A percentile compares a stretch with the other conserved stretches of the same genome.
These are phyloP conservation scores for Melanotus villosus DNA, from an alignment of 2,888 invertebrate species.

Conservation along the genomic window DNA sequence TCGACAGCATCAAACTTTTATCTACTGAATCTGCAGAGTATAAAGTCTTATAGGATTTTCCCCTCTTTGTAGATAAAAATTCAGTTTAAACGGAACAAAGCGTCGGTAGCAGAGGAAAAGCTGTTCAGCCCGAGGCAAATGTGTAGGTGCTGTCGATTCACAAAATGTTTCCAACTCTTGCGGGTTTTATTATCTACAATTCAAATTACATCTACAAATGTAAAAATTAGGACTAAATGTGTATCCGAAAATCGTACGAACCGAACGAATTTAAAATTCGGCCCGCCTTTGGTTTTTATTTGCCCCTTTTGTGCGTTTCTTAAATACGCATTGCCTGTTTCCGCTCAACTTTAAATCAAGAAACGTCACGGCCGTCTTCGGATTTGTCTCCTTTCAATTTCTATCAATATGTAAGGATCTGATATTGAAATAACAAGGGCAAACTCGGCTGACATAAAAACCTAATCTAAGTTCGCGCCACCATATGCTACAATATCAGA, in stretches of 20 bases:
- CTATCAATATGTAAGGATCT: slow-evolving; percentile 63
- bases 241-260: not conserved
- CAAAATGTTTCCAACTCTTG: not conserved
- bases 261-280: not conserved
- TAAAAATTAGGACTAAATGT: not conserved
- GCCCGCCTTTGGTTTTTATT: not conserved
- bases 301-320: slow-evolving; percentile 1
- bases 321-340: slow-evolving; percentile 3
- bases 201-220: slow-evolving; percentile 13
- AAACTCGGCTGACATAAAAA: slow-evolving; percentile 60
- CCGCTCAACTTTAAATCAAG: slow-evolving; percentile 44
- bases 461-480: slow-evolving; percentile 62
- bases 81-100: slow-evolving; percentile 9
- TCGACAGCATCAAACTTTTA: not conserved
- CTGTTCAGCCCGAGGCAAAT: not conserved
- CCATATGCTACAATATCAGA: slow-evolving; percentile 61
- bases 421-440: slow-evolving; percentile 64
- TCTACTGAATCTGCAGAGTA: too few relatives aligned
- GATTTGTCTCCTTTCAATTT: slow-evolving; percentile 58
- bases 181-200: slow-evolving; percentile 6
- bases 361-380: slow-evolving; percentile 56
- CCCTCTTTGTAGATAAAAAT: not conserved
- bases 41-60: not conserved
- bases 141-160: not conserved
- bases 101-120: not conserved